phyloP scores from a whole-genome alignment of 2,888 invertebrate species.

The Anthophora plumipes region DNA sequence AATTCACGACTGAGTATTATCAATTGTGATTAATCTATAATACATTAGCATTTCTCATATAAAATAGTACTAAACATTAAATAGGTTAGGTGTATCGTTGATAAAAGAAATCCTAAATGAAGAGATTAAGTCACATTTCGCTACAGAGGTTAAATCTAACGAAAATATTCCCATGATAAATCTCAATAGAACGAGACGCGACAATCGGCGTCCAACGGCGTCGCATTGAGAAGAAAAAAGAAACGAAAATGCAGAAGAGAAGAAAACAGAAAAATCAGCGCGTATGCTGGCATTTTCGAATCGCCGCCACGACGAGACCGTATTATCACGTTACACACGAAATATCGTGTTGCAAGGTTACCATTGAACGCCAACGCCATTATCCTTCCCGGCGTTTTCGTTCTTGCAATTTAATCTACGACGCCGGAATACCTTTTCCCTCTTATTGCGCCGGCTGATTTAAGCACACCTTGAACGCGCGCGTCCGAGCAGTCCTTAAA shows the following conservation, averaged over 20 bases:
- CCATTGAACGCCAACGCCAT: slow-evolving; percentile 47
- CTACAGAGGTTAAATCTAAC: too few relatives aligned
- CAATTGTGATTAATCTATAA: too few relatives aligned
- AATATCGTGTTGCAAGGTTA: slow-evolving; percentile 49
- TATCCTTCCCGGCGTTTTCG: slow-evolving; percentile 45
- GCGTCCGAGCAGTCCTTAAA: slow-evolving; percentile 53
- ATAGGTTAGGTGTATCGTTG: not conserved
- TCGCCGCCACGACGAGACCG: slow-evolving; percentile 10
- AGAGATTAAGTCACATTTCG: too few relatives aligned
- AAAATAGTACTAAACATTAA: too few relatives aligned
- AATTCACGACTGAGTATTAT: too few relatives aligned
- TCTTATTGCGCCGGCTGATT: slow-evolving; percentile 51
- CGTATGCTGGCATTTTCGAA: slow-evolving; percentile 18
- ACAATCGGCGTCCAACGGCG: not conserved
- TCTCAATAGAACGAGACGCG: not conserved
- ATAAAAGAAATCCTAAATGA: not conserved
- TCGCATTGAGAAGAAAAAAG: too few relatives aligned
- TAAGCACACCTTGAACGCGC: slow-evolving; percentile 43
- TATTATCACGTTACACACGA: slow-evolving; percentile 50
- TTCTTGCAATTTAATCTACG: slow-evolving; percentile 58
- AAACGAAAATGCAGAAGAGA: too few relatives aligned
- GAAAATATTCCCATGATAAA: too few relatives aligned
- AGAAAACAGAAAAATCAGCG: not conserved
- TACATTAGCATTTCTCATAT: too few relatives aligned
- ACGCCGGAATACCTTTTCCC: slow-evolving; percentile 30